Conservation (phyloP, 37 sponge, comb jelly and placozoan species). For the Trichoplax adhaerens region DNA sequence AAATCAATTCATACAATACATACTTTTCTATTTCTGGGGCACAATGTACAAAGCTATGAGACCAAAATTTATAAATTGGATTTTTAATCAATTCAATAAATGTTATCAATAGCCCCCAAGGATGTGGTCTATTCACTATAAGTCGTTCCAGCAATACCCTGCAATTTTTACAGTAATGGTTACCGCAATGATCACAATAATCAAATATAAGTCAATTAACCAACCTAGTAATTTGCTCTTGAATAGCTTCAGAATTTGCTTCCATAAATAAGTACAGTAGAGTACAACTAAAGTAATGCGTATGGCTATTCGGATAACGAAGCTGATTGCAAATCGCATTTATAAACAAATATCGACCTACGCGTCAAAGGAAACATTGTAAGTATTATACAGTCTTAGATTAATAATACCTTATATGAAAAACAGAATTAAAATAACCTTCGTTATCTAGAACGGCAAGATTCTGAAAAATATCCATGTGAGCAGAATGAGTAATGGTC, state of each 20-base stretch:
- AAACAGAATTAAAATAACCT: slow-evolving; percentile 22
- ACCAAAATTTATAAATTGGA: slow-evolving; percentile 89
- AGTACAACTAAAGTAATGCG: slow-evolving; percentile 97
- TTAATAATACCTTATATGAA: slow-evolving; percentile 1
- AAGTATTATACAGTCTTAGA: neutral
- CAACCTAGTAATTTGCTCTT: slow-evolving; percentile 93
- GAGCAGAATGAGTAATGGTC: slow-evolving; percentile 78
- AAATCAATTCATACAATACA: slow-evolving; percentile 13
- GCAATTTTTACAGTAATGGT: neutral
- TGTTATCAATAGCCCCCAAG: slow-evolving; percentile 98
- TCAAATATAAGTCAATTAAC: neutral
- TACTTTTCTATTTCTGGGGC: slow-evolving; percentile 98
- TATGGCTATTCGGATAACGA: slow-evolving; percentile 96
- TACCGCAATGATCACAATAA: neutral
- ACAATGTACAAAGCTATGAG: slow-evolving; percentile 97
- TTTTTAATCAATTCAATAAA: slow-evolving; percentile 99
- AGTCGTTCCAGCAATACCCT: slow-evolving; percentile 91
- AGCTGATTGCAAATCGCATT: slow-evolving; percentile 98
- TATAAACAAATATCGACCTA: slow-evolving; percentile 94
- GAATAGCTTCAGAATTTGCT: slow-evolving; percentile 82
- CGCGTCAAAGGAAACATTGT: neutral
- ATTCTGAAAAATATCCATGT: slow-evolving; percentile 93
- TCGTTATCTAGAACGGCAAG: slow-evolving; percentile 87
- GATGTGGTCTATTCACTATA: slow-evolving; percentile 95
- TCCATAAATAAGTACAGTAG: slow-evolving; percentile 84